phyloP scores from a whole-genome alignment of 1,140 invertebrate genomes.

The Zaprionus inermis region DNA sequence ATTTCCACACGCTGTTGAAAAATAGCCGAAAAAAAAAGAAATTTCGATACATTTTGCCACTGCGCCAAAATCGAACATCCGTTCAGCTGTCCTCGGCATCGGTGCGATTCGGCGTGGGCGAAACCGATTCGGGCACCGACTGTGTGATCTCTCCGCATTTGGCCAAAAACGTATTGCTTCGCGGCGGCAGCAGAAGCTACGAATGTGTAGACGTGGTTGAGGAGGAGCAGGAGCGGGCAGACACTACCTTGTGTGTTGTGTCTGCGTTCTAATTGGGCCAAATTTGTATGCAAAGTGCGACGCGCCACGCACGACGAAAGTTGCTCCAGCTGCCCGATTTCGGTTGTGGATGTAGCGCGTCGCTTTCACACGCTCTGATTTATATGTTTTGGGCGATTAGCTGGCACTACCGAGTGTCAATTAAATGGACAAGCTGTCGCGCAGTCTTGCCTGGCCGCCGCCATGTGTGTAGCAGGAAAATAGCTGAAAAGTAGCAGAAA shows the following conservation, averaged over 20 bases:
- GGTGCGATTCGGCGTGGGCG: constrained; percentile 46
- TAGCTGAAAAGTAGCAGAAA: constrained; percentile 2
- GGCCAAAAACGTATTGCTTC: constrained; percentile 54
- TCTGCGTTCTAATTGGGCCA: constrained; percentile 62
- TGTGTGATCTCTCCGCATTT: constrained; percentile 39
- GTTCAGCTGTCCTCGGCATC: constrained; percentile 48
- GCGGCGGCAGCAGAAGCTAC: background rate
- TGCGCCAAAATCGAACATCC: constrained; percentile 52
- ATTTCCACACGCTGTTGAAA: constrained; percentile 34
- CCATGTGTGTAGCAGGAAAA: background rate
- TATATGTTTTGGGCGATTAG: constrained; percentile 59
- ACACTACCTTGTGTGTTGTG: constrained; percentile 7
- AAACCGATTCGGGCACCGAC: constrained; percentile 5
- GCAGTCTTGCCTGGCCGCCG: background rate
- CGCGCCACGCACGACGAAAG: constrained; percentile 39
- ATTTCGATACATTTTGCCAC: constrained; percentile 46
- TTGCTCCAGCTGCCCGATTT: constrained; percentile 44
- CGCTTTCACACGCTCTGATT: constrained; percentile 76
- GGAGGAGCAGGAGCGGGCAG: background rate
- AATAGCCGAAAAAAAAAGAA: constrained; percentile 3
- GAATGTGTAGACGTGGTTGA: too few relatives aligned
- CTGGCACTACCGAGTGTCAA: constrained; percentile 33
- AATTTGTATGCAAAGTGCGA: constrained; percentile 75
- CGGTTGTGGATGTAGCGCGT: constrained; percentile 49
- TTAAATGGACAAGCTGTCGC: constrained; percentile 23